phyloP scores from a whole-genome alignment of 2,113 vertebrate genomes.

The Elgaria multicarinata region DNA sequence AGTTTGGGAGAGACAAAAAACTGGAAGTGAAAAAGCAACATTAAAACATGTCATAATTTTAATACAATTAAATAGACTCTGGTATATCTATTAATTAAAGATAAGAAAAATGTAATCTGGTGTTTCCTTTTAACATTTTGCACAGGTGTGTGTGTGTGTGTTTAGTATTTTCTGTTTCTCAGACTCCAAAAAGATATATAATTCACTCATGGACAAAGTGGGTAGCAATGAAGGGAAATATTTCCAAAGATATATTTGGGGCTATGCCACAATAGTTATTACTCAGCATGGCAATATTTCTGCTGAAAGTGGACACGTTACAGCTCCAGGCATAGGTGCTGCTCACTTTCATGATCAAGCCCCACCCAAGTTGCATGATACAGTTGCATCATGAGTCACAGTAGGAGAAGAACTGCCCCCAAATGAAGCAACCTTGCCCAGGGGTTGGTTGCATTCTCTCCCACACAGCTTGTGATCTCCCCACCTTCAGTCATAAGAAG shows the following conservation, averaged over 20 bases:
- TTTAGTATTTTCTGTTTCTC: constrained; percentile 29
- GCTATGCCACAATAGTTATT: not conserved
- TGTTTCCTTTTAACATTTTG: not conserved
- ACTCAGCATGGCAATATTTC: not conserved
- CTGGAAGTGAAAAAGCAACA: constrained; percentile 72
- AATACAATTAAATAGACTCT: constrained; percentile 10
- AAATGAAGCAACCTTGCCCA: not conserved
- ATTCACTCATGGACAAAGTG: not conserved
- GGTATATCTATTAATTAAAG: constrained; percentile 3
- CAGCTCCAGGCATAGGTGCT: not conserved
- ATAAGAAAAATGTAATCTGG: not conserved
- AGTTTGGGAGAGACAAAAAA: constrained; percentile 93
- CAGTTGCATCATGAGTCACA: not conserved
- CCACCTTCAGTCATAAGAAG: not conserved
- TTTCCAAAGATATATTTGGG: not conserved
- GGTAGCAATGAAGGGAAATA: not conserved
- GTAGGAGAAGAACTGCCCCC: not conserved
- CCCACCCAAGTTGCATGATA: not conserved
- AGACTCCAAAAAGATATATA: not conserved
- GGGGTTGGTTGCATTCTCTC: not conserved
- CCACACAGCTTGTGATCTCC: not conserved
- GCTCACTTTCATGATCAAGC: not conserved
- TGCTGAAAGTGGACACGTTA: not conserved
- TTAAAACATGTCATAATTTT: not conserved
- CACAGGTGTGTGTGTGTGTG: too few relatives aligned